phyloP scores from a whole-genome alignment of 2,888 invertebrate genomes.

The Cosmia trapezina region DNA sequence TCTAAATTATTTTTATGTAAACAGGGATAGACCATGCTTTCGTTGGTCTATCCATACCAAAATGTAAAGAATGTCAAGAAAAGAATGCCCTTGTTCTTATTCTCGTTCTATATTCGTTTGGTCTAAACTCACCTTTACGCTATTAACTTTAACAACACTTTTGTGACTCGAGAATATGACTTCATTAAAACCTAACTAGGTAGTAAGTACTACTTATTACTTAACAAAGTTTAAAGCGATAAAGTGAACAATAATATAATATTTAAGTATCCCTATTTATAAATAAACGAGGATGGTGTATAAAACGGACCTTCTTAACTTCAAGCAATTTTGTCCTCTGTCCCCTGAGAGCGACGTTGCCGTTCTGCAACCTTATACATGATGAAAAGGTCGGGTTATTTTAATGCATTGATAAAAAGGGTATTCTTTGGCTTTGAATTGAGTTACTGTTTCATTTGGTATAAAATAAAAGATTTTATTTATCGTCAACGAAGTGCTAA shows the following conservation, averaged over 20 bases:
- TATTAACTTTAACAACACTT: conserved; percentile 18
- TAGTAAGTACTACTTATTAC: conserved; percentile 30
- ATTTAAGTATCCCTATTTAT: conserved; percentile 20
- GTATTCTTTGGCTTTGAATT: conserved; percentile 40
- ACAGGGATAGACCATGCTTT: neutral
- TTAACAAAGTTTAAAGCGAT: conserved; percentile 21
- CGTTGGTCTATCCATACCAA: neutral
- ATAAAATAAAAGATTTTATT: conserved; percentile 41
- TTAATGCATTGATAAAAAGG: conserved; percentile 61
- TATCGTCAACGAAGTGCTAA: conserved; percentile 28
- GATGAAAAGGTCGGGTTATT: conserved; percentile 54
- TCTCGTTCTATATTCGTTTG: neutral
- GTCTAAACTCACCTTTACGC: neutral
- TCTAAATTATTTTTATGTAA: neutral
- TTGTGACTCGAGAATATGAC: neutral
- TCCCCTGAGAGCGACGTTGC: conserved; percentile 35
- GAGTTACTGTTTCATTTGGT: conserved; percentile 43
- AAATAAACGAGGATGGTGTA: conserved; percentile 27
- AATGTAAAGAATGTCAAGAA: neutral
- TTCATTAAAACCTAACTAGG: conserved; percentile 29
- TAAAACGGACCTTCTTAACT: conserved; percentile 37
- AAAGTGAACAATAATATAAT: conserved; percentile 21
- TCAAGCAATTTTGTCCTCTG: conserved; percentile 46
- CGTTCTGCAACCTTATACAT: conserved; percentile 45
- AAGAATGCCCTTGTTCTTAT: neutral